A percentile compares a stretch with the other conserved stretches of the same genome.
phyloP scores from a whole-genome alignment of 2,113 vertebrate species.

The Dendrocopos noguchii region DNA sequence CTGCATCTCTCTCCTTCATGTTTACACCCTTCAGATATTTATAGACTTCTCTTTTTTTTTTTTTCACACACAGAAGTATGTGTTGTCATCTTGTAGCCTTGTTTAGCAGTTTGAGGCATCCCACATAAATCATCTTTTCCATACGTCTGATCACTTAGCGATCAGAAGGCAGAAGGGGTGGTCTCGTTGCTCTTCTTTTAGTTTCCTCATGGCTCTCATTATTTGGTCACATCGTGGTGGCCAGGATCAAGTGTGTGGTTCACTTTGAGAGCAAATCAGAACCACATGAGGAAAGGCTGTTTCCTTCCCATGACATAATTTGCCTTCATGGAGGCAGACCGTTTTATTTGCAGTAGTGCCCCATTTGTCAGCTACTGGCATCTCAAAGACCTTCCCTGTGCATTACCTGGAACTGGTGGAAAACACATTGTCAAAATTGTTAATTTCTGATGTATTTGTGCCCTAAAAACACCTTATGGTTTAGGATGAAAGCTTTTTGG shows the following conservation, averaged over 20 bases:
- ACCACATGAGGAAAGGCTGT: background rate
- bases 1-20: slow-evolving; percentile 29
- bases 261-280: background rate
- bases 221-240: background rate
- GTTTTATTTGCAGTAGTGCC: background rate
- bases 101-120: slow-evolving; percentile 14
- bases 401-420: background rate
- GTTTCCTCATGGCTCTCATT: slow-evolving; percentile 7
- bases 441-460: background rate
- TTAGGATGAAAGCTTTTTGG: background rate
- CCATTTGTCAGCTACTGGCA: background rate
- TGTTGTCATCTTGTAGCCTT: slow-evolving; percentile 19
- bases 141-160: slow-evolving; percentile 9
- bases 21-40: slow-evolving; percentile 69
- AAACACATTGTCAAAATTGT: background rate
- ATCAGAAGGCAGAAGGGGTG: slow-evolving; percentile 35
- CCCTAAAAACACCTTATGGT: background rate
- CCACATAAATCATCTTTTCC: slow-evolving; percentile 50
- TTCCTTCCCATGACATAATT: background rate
- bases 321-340: background rate
- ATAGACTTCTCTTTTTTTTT: background rate
- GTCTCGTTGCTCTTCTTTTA: background rate
- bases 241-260: background rate
- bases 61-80: background rate
- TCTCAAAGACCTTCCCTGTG: background rate